Evolutionary conservation across 1,140 invertebrate species (phyloP), one percentile per base, ranked within the genome.

Genomic region (Rhagoletis zephyria): DNA sequence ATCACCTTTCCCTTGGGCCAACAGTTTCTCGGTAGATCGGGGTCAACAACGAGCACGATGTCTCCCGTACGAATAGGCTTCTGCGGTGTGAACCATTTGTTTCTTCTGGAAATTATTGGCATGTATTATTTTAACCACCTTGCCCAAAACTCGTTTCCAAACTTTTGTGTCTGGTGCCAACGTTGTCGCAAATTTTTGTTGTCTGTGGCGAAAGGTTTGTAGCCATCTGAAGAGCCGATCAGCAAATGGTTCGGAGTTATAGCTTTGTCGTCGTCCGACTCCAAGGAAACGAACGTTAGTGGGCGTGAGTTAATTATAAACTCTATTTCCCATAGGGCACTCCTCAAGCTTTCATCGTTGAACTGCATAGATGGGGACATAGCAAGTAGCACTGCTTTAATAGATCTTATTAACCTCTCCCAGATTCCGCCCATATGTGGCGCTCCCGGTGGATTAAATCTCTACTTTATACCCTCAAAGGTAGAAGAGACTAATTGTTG

Each of bases 401-500:
- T 16, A 4, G 86, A 70, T 4, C 86, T 88, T n/a, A 87, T 60
- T 51, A 90, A 89, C 90, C 87, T 91, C 90, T 19, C 30, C 77
- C 0, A 90, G 89, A 2, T 74, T 30, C n/a, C 89, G 61, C 89
- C 90, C 88, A 30, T 30, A 30, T 30, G 30, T 30, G 30, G 30
- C 30, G 30, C 30, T 30, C 30, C 30, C 30, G 30, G 90, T 9
- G 91, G 90, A 19, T 90, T 92, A 65, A 92, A 91, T 3, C 89
- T 70, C 91, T 90, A 91, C 10, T 87, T 61, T 40, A 90, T 88
- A 6, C 87, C 19, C 1, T 87, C 0, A 65, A 63, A 51, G 4
- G 63, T 64, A 5, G 51, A 65, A 3, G 70, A 60, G n/a, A 88
- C 5, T 61, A 65, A 51, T 60, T 19, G 51, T 59, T 88, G 42